Percentiles rank a stretch among this genome's conserved stretches.
These are phyloP conservation scores for Thymelicus acteon DNA, from an alignment of 2,888 invertebrate genomes.

Conservation along the genomic window DNA sequence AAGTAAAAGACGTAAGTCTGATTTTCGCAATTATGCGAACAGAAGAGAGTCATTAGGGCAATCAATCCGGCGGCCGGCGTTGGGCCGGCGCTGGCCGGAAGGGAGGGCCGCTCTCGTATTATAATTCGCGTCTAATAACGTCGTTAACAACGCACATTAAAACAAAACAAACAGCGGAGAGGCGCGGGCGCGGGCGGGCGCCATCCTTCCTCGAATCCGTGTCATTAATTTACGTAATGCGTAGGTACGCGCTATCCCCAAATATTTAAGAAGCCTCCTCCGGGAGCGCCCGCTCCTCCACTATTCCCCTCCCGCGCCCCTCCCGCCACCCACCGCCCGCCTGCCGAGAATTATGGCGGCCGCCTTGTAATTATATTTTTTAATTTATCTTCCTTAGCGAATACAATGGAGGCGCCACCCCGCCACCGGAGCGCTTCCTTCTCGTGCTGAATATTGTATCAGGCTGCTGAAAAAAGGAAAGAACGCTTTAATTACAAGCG, in stretches of 20 bases:
- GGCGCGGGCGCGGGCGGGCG: conserved; percentile 70
- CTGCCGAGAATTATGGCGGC: conserved; percentile 86
- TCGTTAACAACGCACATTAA: conserved; percentile 84
- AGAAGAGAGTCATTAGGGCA: conserved; percentile 79
- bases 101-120: conserved; percentile 60
- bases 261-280: conserved; percentile 86
- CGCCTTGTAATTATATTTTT: conserved; percentile 89
- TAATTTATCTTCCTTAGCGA: conserved; percentile 89
- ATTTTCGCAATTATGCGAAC: conserved; percentile 77
- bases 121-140: conserved; percentile 82
- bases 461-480: conserved; percentile 85
- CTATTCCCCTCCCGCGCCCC: conserved; percentile 66
- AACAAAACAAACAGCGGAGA: conserved; percentile 82
- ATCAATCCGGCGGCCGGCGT: conserved; percentile 63
- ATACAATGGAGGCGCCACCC: conserved; percentile 85
- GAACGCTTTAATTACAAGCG: conserved; percentile 85
- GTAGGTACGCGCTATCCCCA: conserved; percentile 86
- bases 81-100: conserved; percentile 49
- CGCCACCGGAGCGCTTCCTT: conserved; percentile 83
- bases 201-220: conserved; percentile 85
- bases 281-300: conserved; percentile 82
- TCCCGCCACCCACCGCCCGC: conserved; percentile 68
- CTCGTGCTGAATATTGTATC: conserved; percentile 85
- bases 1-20: conserved; percentile 65
- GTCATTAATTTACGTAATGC: conserved; percentile 86